Evolutionary conservation across 2,797 vertebrate genomes (phyloP).

Genomic region (Morelia viridis): DNA sequence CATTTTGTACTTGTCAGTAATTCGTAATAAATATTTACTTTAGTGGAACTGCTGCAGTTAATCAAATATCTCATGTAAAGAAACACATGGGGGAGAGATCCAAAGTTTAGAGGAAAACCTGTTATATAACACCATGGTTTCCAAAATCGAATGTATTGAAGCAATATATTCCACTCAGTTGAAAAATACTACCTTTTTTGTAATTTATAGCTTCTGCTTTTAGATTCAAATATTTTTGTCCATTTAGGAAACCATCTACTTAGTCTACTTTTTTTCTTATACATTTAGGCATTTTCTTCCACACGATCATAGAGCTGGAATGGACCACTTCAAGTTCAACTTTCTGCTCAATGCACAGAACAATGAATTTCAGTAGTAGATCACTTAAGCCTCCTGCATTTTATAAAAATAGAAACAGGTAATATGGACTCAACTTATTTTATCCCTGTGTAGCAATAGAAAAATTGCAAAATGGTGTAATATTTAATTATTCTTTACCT

Average conservation of each 20-base stretch:
- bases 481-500: neutral
- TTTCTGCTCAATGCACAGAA: neutral
- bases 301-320: neutral
- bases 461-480: neutral
- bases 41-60: neutral
- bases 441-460: neutral
- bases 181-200: neutral
- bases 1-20: neutral
- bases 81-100: neutral
- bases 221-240: neutral
- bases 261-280: neutral
- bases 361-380: neutral
- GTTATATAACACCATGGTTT: neutral
- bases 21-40: slow-evolving; percentile 12
- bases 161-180: neutral
- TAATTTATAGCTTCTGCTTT: neutral
- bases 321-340: neutral
- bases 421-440: neutral
- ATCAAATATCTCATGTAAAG: neutral
- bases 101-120: neutral
- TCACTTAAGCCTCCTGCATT: neutral
- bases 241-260: neutral
- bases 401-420: neutral
- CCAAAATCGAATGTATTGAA: neutral
- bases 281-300: neutral